Percentiles rank a stretch among this genome's conserved stretches.
Conservation (phyloP, 1,140 invertebrate genomes). For the Scaptomyza montana region DNA sequence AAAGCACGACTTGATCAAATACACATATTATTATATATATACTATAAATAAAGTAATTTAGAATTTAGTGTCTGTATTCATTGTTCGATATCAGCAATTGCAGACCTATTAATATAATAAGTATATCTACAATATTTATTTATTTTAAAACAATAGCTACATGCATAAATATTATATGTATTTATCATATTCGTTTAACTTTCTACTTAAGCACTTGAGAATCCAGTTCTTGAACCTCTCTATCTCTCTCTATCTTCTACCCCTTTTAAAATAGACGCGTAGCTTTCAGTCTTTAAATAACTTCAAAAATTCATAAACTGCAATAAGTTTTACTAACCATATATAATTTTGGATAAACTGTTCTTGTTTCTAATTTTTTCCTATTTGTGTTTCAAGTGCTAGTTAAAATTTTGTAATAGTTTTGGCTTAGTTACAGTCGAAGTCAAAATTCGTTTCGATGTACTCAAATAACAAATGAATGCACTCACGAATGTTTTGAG, state of each 20-base stretch:
- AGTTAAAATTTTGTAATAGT: conserved; percentile 50
- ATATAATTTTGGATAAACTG: not conserved
- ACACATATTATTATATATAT: conserved; percentile 35
- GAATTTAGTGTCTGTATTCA: conserved; percentile 73
- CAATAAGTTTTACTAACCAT: conserved; percentile 19
- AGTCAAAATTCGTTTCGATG: conserved; percentile 38
- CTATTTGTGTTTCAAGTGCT: conserved; percentile 19
- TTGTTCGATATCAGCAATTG: conserved; percentile 52
- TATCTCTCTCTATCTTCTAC: conserved; percentile 36
- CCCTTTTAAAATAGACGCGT: not conserved
- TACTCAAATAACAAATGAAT: not conserved
- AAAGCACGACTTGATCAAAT: conserved; percentile 44
- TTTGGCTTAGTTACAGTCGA: conserved; percentile 25
- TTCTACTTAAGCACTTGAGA: conserved; percentile 13
- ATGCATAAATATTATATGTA: conserved; percentile 50
- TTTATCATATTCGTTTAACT: conserved; percentile 12
- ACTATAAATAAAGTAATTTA: conserved; percentile 46
- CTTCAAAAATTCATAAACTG: conserved; percentile 61
- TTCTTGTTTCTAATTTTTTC: not conserved
- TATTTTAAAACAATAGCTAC: conserved; percentile 65
- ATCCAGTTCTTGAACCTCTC: not conserved
- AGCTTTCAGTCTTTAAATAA: conserved; percentile 70
- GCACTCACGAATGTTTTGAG: too few relatives aligned
- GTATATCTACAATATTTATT: conserved; percentile 48
- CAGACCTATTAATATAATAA: conserved; percentile 43